Evolutionary conservation across 92 coral and sea anemone genomes (phyloP).

Genomic region (Epizoanthus illoricatus): DNA sequence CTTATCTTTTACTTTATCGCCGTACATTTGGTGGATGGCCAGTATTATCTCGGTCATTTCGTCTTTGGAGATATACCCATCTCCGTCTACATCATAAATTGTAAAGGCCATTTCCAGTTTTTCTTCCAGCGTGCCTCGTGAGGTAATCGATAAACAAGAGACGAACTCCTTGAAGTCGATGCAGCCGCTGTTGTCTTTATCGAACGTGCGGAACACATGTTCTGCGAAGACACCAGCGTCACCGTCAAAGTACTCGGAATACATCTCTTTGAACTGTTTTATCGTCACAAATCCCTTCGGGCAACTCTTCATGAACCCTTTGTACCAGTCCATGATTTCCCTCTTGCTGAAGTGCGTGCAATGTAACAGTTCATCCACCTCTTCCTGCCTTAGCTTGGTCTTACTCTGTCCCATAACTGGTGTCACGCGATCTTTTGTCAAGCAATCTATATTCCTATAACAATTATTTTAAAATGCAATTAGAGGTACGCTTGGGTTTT

Average conservation of each 20-base stretch:
- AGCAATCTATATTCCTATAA: not conserved
- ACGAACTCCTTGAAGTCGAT: constrained; percentile 94
- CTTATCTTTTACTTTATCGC: constrained; percentile 49
- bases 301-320: constrained; percentile 91
- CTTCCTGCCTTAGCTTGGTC: constrained; percentile 77
- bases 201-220: constrained; percentile 94
- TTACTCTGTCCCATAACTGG: constrained; percentile 77
- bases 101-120: constrained; percentile 96
- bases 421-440: constrained; percentile 6
- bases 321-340: constrained; percentile 94
- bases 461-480: not conserved
- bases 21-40: constrained; percentile 78
- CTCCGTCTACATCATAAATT: constrained; percentile 91
- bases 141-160: constrained; percentile 84
- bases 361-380: constrained; percentile 70
- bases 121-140: constrained; percentile 91
- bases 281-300: constrained; percentile 75
- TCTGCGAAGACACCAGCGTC: constrained; percentile 86
- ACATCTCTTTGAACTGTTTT: constrained; percentile 82
- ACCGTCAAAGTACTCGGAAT: constrained; percentile 89
- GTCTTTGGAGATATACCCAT: constrained; percentile 75
- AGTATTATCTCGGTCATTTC: constrained; percentile 87
- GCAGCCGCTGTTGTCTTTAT: constrained; percentile 79
- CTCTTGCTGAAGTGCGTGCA: constrained; percentile 73
- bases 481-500: too few relatives aligned